These are phyloP conservation scores for Rhegmatorhina hoffmannsi DNA, from an alignment of 2,113 vertebrate genomes.

Conservation along the genomic window DNA sequence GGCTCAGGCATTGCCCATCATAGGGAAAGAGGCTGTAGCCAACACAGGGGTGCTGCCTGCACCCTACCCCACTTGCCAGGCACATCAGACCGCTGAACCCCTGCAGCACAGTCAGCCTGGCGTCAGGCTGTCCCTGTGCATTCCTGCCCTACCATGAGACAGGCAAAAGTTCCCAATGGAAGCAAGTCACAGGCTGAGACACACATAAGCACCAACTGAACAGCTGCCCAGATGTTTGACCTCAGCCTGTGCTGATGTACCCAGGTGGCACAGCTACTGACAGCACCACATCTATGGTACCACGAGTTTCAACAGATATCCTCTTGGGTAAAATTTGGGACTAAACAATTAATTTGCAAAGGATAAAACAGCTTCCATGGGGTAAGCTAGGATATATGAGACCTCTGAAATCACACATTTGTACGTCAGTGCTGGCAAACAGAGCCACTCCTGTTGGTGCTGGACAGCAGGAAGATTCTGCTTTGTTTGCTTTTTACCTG, in stretches of 20 bases:
- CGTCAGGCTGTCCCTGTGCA: accelerated
- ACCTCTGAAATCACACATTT: not conserved
- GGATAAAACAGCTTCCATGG: not conserved
- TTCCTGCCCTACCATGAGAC: accelerated
- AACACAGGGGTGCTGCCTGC: not conserved
- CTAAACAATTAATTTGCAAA: not conserved
- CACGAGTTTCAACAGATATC: not conserved
- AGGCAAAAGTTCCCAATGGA: not conserved
- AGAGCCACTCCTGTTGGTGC: not conserved
- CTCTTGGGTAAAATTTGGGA: not conserved
- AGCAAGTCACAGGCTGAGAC: not conserved
- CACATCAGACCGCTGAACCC: accelerated
- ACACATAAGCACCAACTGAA: accelerated
- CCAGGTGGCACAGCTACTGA: accelerated
- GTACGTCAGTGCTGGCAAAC: not conserved
- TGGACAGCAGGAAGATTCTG: not conserved
- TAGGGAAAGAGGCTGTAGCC: not conserved
- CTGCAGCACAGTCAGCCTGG: accelerated
- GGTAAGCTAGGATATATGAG: not conserved
- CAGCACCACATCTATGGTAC: not conserved
- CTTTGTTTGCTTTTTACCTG: not conserved
- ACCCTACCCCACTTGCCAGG: accelerated
- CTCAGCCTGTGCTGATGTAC: not conserved
- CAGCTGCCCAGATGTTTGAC: not conserved
- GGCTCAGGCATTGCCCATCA: not conserved